Percentiles rank a stretch among this genome's conserved stretches.
Conservation (phyloP, 2,888 invertebrate species). For the Alsophila aescularia region DNA sequence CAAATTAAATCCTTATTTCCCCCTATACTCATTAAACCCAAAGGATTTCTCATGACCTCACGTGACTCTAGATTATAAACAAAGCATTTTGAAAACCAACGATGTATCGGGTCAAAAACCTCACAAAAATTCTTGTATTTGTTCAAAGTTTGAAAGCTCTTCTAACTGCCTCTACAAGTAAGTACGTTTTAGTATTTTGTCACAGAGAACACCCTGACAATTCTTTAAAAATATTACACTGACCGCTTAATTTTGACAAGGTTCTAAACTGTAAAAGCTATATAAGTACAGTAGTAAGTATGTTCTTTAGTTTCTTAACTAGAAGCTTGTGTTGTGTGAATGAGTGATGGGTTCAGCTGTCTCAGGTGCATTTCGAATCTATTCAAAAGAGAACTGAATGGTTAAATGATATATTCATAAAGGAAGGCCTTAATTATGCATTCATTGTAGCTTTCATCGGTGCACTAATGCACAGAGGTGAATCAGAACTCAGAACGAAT, state of each 20-base stretch:
- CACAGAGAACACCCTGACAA: background rate
- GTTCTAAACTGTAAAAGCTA: background rate
- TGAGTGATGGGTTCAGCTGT: slow-evolving; percentile 4
- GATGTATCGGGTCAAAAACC: slow-evolving; percentile 31
- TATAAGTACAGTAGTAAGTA: background rate
- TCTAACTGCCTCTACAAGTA: slow-evolving; percentile 3
- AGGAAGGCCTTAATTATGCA: background rate
- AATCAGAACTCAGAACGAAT: too few species aligned
- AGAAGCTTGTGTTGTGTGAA: background rate
- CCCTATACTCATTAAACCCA: background rate
- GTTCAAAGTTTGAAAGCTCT: slow-evolving; percentile 29
- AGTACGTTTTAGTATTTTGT: slow-evolving; percentile 1
- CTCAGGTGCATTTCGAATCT: background rate
- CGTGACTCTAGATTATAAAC: slow-evolving; percentile 18
- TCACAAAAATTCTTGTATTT: slow-evolving; percentile 30
- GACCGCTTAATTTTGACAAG: background rate
- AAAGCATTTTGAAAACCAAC: slow-evolving; percentile 22
- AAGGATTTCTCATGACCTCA: slow-evolving; percentile 21
- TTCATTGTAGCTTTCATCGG: too few species aligned
- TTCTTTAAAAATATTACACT: background rate
- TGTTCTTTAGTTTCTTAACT: background rate
- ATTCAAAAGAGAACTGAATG: slow-evolving; percentile 5
- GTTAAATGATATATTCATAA: slow-evolving; percentile 5
- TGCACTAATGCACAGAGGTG: too few species aligned
- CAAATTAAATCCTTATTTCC: background rate